Percentiles rank a stretch among this genome's conserved stretches.
phyloP scores from a whole-genome alignment of 2,113 vertebrate genomes.

The Jaculus jaculus region DNA sequence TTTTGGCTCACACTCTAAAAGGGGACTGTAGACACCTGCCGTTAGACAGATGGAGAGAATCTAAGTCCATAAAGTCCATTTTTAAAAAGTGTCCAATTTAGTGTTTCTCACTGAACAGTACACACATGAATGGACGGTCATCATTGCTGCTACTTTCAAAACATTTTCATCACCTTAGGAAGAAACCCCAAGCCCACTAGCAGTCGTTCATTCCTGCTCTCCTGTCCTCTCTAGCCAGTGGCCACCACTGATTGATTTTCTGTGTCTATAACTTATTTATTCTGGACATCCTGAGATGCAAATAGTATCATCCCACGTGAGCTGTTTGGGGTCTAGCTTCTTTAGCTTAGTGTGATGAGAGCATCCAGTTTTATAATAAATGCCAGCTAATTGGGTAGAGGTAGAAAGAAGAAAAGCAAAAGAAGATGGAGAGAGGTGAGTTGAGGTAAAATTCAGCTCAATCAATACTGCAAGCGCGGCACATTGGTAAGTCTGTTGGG shows the following conservation, averaged over 20 bases:
- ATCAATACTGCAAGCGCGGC: background rate
- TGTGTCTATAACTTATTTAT: background rate
- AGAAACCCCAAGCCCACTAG: background rate
- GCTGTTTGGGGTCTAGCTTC: background rate
- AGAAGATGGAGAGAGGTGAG: background rate
- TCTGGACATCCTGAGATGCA: background rate
- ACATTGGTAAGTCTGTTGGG: background rate
- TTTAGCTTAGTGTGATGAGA: slow-evolving; percentile 25
- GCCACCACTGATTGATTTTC: background rate
- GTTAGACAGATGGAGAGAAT: background rate
- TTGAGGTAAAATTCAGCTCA: background rate
- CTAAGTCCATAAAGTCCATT: background rate
- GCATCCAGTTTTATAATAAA: slow-evolving; percentile 8
- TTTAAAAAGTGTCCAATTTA: background rate
- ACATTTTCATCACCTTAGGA: background rate
- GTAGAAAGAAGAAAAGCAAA: background rate
- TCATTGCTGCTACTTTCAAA: background rate
- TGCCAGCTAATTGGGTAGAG: background rate
- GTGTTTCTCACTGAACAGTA: background rate
- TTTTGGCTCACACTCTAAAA: background rate
- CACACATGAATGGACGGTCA: background rate
- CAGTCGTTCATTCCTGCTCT: background rate
- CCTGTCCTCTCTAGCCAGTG: background rate
- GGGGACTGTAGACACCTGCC: background rate
- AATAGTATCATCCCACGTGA: background rate